Base-by-base conservation (phyloP, 2,888 invertebrate genomes). In the Trilocha varians region DNA sequence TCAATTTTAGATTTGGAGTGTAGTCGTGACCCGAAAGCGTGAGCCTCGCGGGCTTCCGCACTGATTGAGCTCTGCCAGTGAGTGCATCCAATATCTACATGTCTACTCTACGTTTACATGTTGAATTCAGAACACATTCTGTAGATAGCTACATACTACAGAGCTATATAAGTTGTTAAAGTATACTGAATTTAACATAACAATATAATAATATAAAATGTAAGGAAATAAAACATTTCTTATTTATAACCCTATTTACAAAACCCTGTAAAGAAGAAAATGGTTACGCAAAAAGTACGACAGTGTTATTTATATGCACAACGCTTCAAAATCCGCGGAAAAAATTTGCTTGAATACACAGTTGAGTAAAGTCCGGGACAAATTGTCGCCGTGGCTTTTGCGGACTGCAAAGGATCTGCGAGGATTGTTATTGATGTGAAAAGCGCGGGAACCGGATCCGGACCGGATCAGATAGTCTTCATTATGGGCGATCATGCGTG, bases 1-100 rank as follows among this genome's bases (percentile, higher is more conserved):
- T 78, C 75, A 77, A 77, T 78, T 76, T 79, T 74, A 72, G 66
- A 78, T 80, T 79, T 77, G 73, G 70, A 74, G 67, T 73, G 68
- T 59, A 73, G 64, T 80, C 78, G 78, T 78, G 82, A 82, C 73
- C 65, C 53, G 60, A 59, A 56, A 68, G 69, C 71, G 68, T 70
- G 71, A 70, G 64, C 53, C 59, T 62, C 49, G 61, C 55, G 53
- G 67, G 74, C 75, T 75, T 73, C 74, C 73, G 72, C 59, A 66
- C 68, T 59, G 62, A 65, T 68, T 54, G 58, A 39, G 45, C 40
- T 46, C 40, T 48, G 58, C 47, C 48, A 53, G 25, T 25, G 16
- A 16, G 4, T 14, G 9, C 9, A 18, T 37, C 25, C 37, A 13
- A 13, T 36, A 16, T 13, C 16, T 16, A 9, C 16, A 11, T n/a